Conservation (phyloP, 2,113 vertebrate species). For the Numida meleagris region DNA sequence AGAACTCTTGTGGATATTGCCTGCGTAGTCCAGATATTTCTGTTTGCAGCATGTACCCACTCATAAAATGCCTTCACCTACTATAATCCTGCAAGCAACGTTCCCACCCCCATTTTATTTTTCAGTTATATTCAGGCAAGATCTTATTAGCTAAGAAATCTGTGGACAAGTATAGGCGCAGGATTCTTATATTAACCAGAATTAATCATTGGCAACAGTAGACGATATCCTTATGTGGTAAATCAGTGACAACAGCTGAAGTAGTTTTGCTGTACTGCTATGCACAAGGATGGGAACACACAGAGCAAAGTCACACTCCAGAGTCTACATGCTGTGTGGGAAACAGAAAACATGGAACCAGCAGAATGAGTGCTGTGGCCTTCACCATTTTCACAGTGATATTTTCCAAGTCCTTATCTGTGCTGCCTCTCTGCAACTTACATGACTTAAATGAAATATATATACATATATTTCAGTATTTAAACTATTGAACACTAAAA, state of each 20-base stretch:
- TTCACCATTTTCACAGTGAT: neutral
- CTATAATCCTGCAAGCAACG: neutral
- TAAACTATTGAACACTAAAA: neutral
- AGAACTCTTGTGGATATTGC: neutral
- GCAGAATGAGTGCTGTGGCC: neutral
- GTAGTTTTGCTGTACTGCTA: neutral
- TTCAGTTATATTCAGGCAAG: neutral
- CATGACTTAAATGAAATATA: neutral
- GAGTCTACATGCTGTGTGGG: neutral
- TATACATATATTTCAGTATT: neutral
- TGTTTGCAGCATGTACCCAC: accelerated
- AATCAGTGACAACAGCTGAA: neutral
- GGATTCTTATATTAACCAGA: neutral
- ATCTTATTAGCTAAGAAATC: neutral
- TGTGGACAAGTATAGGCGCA: neutral
- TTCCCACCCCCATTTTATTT: neutral
- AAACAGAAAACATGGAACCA: neutral
- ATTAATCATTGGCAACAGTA: neutral
- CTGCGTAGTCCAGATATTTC: neutral
- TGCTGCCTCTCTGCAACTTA: neutral
- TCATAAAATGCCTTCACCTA: neutral
- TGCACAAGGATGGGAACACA: neutral
- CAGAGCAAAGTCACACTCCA: neutral
- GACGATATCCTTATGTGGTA: neutral
- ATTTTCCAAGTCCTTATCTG: neutral